These are phyloP conservation scores for Xanthia icteritia DNA, from an alignment of 2,888 invertebrate genomes.

Conservation along the genomic window DNA sequence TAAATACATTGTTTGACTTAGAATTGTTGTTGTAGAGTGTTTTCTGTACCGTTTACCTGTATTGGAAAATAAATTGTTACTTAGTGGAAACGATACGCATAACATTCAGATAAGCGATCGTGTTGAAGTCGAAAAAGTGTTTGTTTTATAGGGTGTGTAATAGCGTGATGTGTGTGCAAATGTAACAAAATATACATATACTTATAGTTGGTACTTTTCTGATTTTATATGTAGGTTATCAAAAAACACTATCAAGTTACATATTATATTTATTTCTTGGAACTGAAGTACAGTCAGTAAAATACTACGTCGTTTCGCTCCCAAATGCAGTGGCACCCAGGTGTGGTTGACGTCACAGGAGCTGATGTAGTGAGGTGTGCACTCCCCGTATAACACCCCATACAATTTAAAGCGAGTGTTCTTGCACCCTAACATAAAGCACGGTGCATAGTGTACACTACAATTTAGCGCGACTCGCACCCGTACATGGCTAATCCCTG, in stretches of 20 bases:
- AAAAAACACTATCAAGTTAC: background rate
- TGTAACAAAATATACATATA: background rate
- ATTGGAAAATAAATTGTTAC: constrained; percentile 28
- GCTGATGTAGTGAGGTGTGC: constrained; percentile 19
- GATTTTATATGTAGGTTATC: background rate
- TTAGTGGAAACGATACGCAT: constrained; percentile 6
- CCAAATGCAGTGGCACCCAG: constrained; percentile 17
- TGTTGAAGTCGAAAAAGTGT: constrained; percentile 16
- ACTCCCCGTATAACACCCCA: constrained; percentile 23
- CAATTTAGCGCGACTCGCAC: constrained; percentile 65
- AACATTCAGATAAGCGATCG: constrained; percentile 27
- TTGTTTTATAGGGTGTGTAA: constrained; percentile 6
- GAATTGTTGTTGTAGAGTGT: constrained; percentile 42
- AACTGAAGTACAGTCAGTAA: background rate
- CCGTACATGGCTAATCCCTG: constrained; percentile 65
- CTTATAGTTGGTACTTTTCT: background rate
- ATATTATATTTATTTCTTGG: background rate
- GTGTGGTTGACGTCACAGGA: constrained; percentile 36
- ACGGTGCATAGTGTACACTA: constrained; percentile 61
- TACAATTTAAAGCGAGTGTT: constrained; percentile 61
- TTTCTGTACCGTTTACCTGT: constrained; percentile 37
- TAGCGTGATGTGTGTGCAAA: background rate
- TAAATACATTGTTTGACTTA: constrained; percentile 55
- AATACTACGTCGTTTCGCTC: background rate
- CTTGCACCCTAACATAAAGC: constrained; percentile 56